These are phyloP conservation scores for Ceyx margarethae DNA, from an alignment of 2,113 vertebrate species.

Conservation along the genomic window DNA sequence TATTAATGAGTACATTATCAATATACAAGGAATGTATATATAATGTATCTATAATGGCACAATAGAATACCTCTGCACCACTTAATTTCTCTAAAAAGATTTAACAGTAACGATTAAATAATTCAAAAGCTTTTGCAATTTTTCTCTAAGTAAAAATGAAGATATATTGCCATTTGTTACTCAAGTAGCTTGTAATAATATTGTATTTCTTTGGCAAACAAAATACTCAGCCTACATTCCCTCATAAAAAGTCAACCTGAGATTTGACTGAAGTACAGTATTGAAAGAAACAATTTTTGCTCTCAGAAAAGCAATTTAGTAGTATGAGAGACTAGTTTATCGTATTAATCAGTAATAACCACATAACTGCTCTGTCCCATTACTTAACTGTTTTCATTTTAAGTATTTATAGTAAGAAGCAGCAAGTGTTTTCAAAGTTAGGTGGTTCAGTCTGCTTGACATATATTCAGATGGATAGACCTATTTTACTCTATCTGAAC, in stretches of 20 bases:
- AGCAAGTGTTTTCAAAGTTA: conserved; percentile 48
- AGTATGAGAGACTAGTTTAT: background rate
- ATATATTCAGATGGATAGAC: conserved; percentile 64
- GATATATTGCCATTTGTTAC: background rate
- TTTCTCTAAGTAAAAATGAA: background rate
- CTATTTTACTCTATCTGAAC: conserved; percentile 67
- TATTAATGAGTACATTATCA: background rate
- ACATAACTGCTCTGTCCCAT: background rate
- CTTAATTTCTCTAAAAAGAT: background rate
- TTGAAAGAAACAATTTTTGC: conserved; percentile 33
- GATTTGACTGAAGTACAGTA: background rate
- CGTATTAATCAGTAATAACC: background rate
- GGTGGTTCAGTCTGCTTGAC: conserved; percentile 27
- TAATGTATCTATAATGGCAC: background rate
- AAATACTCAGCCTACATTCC: background rate
- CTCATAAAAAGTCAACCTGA: background rate
- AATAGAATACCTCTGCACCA: background rate
- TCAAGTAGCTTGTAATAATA: background rate
- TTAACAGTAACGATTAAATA: background rate
- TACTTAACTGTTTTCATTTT: conserved; percentile 50
- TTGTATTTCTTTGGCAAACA: background rate
- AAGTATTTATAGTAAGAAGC: conserved; percentile 47
- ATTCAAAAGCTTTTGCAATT: background rate
- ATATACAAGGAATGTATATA: too few relatives aligned
- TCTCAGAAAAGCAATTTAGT: background rate